A percentile compares a stretch with the other conserved stretches of the same genome.
Conservation (phyloP, 2,888 invertebrate genomes). For the Drosophila testacea region DNA sequence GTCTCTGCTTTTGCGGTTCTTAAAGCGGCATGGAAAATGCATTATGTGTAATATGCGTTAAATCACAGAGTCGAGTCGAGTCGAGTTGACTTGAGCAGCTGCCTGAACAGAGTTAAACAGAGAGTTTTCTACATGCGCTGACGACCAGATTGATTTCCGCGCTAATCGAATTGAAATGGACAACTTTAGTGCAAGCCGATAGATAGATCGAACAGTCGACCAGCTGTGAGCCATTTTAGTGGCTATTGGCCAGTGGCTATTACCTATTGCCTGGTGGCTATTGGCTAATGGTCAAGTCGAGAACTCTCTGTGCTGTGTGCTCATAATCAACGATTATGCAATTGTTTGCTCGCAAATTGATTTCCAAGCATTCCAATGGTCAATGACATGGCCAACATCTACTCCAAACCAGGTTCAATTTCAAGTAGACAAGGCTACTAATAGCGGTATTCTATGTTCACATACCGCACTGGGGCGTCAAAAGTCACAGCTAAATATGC, state of each 20-base stretch:
- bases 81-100: slow-evolving; percentile 19
- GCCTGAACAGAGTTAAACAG: slow-evolving; percentile 19
- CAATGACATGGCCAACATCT: slow-evolving; percentile 58
- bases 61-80: slow-evolving; percentile 59
- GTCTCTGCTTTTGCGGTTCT: slow-evolving; percentile 67
- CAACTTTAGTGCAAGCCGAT: slow-evolving; percentile 31
- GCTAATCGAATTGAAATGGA: slow-evolving; percentile 77
- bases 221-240: slow-evolving; percentile 54
- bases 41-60: slow-evolving; percentile 76
- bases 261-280: not conserved
- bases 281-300: slow-evolving; percentile 4
- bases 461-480: slow-evolving; percentile 66
- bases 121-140: slow-evolving; percentile 53
- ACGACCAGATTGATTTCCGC: slow-evolving; percentile 73
- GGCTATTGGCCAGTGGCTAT: not conserved
- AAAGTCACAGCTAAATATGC: slow-evolving; percentile 59
- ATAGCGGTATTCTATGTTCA: slow-evolving; percentile 46
- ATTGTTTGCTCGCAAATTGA: slow-evolving; percentile 71
- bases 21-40: slow-evolving; percentile 72
- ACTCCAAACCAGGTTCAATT: slow-evolving; percentile 37
- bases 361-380: slow-evolving; percentile 69
- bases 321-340: slow-evolving; percentile 74
- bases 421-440: slow-evolving; percentile 35
- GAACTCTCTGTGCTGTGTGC: slow-evolving; percentile 21
- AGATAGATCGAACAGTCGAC: slow-evolving; percentile 13